Evolutionary conservation across 2,113 vertebrate genomes (phyloP).

Genomic region (Psittacula cyanocephala): DNA sequence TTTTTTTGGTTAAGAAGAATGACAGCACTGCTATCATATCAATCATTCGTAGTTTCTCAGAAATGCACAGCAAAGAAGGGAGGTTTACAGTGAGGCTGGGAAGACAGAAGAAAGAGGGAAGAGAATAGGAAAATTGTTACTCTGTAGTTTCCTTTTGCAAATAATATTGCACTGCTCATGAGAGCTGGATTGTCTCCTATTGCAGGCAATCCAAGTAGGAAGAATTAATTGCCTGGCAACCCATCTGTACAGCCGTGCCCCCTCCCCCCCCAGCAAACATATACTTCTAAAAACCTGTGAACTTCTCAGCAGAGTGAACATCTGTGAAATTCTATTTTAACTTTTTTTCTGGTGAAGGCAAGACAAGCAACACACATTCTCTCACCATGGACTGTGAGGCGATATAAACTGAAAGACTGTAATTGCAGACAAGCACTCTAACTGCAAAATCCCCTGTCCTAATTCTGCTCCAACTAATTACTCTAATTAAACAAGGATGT

Average conservation of each 20-base stretch:
- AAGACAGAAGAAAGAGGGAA: constrained; percentile 57
- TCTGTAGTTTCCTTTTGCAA: constrained; percentile 52
- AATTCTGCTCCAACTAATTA: background rate
- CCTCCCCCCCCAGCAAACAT: constrained; percentile 28
- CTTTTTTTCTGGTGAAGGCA: background rate
- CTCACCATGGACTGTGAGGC: background rate
- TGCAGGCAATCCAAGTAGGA: constrained; percentile 47
- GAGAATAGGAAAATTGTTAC: constrained; percentile 67
- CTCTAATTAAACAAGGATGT: background rate
- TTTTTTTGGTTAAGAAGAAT: constrained; percentile 72
- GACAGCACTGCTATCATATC: constrained; percentile 82
- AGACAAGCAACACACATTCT: background rate
- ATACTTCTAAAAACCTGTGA: constrained; percentile 9
- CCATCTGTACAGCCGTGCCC: constrained; percentile 38
- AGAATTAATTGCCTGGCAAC: constrained; percentile 64
- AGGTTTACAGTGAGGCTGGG: constrained; percentile 53
- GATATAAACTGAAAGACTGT: background rate
- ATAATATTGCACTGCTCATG: constrained; percentile 12
- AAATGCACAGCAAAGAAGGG: constrained; percentile 59
- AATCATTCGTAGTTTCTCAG: constrained; percentile 75
- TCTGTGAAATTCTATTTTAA: constrained; percentile 18
- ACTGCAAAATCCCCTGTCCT: background rate
- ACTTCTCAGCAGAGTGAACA: constrained; percentile 4
- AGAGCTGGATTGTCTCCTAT: constrained; percentile 41
- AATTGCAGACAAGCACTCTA: background rate